Evolutionary conservation across 2,888 invertebrate species (phyloP).

Genomic region (Endotricha flammealis): DNA sequence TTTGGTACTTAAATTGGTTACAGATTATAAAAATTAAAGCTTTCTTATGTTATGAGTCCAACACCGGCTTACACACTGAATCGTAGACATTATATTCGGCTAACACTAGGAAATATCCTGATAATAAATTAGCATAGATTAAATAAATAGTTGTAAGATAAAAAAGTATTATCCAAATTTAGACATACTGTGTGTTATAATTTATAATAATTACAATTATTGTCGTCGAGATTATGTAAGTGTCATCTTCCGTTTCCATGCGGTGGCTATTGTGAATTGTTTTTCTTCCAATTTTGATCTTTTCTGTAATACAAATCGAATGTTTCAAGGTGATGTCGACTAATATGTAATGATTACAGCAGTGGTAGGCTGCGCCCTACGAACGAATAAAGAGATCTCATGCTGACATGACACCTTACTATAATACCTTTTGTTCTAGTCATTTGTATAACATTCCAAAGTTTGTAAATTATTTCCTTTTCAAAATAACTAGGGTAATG

Average conservation of each 20-base stretch:
- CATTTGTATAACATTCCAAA: slow-evolving; percentile 73
- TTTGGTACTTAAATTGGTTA: slow-evolving; percentile 45
- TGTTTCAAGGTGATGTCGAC: slow-evolving; percentile 16
- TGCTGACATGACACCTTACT: slow-evolving; percentile 39
- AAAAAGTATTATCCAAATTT: slow-evolving; percentile 76
- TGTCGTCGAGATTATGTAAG: slow-evolving; percentile 38
- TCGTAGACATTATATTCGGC: slow-evolving; percentile 48
- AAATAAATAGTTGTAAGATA: slow-evolving; percentile 63
- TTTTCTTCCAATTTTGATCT: slow-evolving; percentile 33
- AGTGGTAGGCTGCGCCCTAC: slow-evolving; percentile 27
- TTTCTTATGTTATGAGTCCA: slow-evolving; percentile 43
- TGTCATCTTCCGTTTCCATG: slow-evolving; percentile 27
- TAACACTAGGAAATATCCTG: slow-evolving; percentile 61
- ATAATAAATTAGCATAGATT: slow-evolving; percentile 71
- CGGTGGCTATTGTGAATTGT: slow-evolving; percentile 31
- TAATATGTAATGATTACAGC: slow-evolving; percentile 18
- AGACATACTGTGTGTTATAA: slow-evolving; percentile 70
- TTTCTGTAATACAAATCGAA: no score
- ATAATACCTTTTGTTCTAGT: slow-evolving; percentile 61
- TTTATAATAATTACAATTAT: slow-evolving; percentile 46
- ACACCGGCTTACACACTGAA: slow-evolving; percentile 53
- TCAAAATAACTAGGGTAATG: slow-evolving; percentile 58
- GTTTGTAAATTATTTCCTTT: slow-evolving; percentile 56
- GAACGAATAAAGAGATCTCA: slow-evolving; percentile 54
- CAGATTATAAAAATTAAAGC: slow-evolving; percentile 34